A percentile compares a stretch with the other conserved stretches of the same genome.
These are phyloP conservation scores for Apamea anceps DNA, from an alignment of 2,888 invertebrate species.

Conservation along the genomic window DNA sequence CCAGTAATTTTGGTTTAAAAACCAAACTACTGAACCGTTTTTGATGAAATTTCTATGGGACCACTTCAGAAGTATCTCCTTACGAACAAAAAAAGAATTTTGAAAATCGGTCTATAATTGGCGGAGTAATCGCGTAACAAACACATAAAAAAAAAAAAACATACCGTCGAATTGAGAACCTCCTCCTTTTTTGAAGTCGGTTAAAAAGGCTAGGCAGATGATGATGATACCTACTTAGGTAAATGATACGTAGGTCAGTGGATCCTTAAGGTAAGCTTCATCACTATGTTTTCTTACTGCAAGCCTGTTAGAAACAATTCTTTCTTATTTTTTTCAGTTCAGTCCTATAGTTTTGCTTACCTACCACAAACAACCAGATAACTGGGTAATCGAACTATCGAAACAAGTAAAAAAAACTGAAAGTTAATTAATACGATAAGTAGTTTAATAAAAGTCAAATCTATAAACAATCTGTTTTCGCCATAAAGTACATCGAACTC, in stretches of 20 bases:
- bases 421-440: neutral
- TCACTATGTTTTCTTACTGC: neutral
- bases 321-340: neutral
- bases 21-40: too few relatives aligned
- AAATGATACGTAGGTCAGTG: neutral
- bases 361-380: neutral
- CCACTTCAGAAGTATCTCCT: too few relatives aligned
- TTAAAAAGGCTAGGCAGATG: too few relatives aligned
- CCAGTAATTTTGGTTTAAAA: too few relatives aligned
- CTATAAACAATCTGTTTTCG: conserved; percentile 10
- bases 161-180: too few relatives aligned
- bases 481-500: conserved; percentile 42
- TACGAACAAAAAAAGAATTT: too few relatives aligned
- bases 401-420: neutral
- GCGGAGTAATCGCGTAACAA: too few relatives aligned
- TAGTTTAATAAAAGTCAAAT: conserved; percentile 6
- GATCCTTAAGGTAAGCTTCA: neutral
- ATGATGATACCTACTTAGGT: neutral
- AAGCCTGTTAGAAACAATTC: neutral
- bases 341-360: neutral
- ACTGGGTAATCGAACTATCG: neutral
- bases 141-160: too few relatives aligned
- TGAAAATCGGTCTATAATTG: too few relatives aligned
- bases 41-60: too few relatives aligned
- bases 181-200: too few relatives aligned